Base-by-base conservation (phyloP, 53 echinoderm and acorn worm genomes). In the Holothuria scabra region DNA sequence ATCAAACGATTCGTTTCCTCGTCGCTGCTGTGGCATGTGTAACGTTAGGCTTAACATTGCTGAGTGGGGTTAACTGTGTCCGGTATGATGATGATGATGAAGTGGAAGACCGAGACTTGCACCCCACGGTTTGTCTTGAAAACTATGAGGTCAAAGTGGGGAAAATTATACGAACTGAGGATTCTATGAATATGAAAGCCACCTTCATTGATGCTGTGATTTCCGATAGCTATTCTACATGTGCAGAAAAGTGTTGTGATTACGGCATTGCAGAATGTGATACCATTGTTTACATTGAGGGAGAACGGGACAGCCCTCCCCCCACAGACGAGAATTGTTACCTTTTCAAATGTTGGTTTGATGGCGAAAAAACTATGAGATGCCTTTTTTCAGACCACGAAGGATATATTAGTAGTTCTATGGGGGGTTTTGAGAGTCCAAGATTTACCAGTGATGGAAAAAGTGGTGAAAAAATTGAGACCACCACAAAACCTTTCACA, bases 101-200 rank as follows among this genome's bases (percentile, higher is more conserved):
- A 16, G 52, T 18, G 4, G 52, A 8, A 14, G 16, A 14, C 18
- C 16, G 18, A 14, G 18, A 16, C 52, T 12, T 52, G 3, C 16
- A 52, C 18, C 52, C 52, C 7, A 84, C 64, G 28, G 67, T 60
- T 5, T 90, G 90, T 52, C 52, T 57, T 21, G 67, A 67, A 16
- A 31, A 72, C 24, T 90, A 81, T 52, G 76, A 86, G 13, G 26
- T 76, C 14, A 60, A 82, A 66, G 74, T 71, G 35, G 63, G 82
- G 49, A 84, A 60, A 20, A 95, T 95, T 26, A 92, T 93, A 49
- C 90, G 95, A 56, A 95, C 95, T 59, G 89, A 88, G 79, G 95
- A 95, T 82, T 95, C 95, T 10, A 55, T 93, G 44, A 44, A 83
- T 16, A 81, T 66, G 60, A 89, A 90, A 60, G 95, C 93, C 32